Percentiles rank a stretch among this genome's conserved stretches.
Conservation (phyloP, 2,888 invertebrate species). For the Drosophila mettleri region DNA sequence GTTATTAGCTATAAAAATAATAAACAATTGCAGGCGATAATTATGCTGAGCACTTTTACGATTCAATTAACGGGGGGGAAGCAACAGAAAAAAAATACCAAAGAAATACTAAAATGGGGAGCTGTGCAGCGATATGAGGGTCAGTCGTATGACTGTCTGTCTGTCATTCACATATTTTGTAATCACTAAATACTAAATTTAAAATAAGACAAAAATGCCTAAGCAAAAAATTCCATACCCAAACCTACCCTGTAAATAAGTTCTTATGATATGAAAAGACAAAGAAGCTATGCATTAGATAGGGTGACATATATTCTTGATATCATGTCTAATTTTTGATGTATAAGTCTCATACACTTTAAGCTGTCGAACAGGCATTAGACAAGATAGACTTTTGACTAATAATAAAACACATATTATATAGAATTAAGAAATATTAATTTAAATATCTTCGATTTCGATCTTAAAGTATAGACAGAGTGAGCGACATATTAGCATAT, state of each 20-base stretch:
- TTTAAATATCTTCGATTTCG: too few relatives aligned
- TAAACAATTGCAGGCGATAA: conserved; percentile 48
- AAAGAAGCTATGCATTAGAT: too few relatives aligned
- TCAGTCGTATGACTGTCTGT: conserved; percentile 1
- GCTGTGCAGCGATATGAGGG: neutral
- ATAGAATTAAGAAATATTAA: too few relatives aligned
- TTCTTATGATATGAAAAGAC: neutral
- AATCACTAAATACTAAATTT: conserved; percentile 28
- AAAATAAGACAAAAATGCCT: neutral
- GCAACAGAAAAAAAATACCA: neutral
- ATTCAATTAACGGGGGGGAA: conserved; percentile 49
- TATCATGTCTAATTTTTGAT: too few relatives aligned
- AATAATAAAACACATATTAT: too few relatives aligned
- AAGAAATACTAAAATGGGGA: neutral
- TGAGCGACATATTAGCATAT: too few relatives aligned
- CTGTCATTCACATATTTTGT: conserved; percentile 32
- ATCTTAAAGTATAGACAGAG: too few relatives aligned
- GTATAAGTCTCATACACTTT: too few relatives aligned
- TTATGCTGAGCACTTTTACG: conserved; percentile 69
- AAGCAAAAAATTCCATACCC: neutral
- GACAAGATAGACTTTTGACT: too few relatives aligned
- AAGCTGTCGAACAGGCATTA: too few relatives aligned
- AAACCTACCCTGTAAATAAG: neutral
- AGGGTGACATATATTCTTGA: too few relatives aligned
- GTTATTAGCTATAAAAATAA: conserved; percentile 40